Base-by-base conservation (phyloP, 2,113 vertebrate species). In the Hypomesus transpacificus region DNA sequence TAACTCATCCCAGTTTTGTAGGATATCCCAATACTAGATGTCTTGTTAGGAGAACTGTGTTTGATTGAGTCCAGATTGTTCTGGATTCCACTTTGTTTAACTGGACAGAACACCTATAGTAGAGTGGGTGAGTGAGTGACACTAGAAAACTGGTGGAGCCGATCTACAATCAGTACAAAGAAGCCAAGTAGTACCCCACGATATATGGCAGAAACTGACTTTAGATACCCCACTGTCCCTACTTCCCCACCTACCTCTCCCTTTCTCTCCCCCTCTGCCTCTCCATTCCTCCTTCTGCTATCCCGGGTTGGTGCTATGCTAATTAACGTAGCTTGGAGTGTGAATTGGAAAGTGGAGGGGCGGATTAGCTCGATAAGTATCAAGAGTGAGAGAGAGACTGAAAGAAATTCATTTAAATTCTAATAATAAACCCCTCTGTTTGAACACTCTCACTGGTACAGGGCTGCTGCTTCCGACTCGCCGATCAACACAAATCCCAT, bases 331-430 rank as follows among this genome's bases (percentile, higher is more conserved):
- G 76, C 73, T 78, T 71, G 72, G 64, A 78, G 69, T 63, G 69
- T 66, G 78, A 68, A 66, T 76, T 70, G 39, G 75, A 62, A 63
- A 78, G 73, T 69, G 70, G 69, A 65, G 73, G 80, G 75, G 64
- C 31, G 80, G 76, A 82, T 82, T 81, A 81, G 68, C 72, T 71
- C 71, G 79, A 81, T 81, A 81, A 77, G 72, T 75, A 82, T 78
- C 76, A 69, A 66, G 66, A 69, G 64, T n/a, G 53, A 71, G 60
- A 78, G 75, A 78, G 69, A 72, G 75, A 75, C 73, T 81, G 72
- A 81, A 77, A 78, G 80, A 77, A 69, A 75, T 81, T 81, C 80
- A 81, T 81, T 81, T 78, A 72, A 80, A 75, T 78, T 81, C 75
- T 68, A 76, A 77, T 81, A 81, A 78, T 77, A 75, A 81, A 64